Conservation (phyloP, 2,113 vertebrate species). For the Hirundichthys speculiger region DNA sequence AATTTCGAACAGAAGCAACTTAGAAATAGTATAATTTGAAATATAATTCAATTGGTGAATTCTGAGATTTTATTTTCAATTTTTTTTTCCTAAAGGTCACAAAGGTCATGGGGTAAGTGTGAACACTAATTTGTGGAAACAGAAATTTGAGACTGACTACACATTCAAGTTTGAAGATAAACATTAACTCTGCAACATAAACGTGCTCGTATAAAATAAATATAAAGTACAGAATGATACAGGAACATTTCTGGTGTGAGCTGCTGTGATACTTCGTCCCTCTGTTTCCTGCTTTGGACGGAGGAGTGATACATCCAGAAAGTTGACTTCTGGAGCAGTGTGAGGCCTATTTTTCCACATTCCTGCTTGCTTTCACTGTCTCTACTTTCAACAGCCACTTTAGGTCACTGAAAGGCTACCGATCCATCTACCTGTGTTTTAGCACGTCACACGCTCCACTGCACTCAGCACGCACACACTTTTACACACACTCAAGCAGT, state of each 20-base stretch:
- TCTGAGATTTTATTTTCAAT: no score
- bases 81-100: no score
- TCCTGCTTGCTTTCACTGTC: constrained; percentile 45
- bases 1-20: no score
- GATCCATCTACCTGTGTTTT: constrained; percentile 71
- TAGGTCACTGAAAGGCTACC: constrained; percentile 67
- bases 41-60: no score
- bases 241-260: not conserved
- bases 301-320: constrained; percentile 11
- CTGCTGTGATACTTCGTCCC: constrained; percentile 1
- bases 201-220: no score
- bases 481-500: constrained; percentile 24
- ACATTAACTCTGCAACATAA: no score
- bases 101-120: no score
- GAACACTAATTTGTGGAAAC: no score
- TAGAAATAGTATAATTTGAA: no score
- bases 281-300: constrained; percentile 22
- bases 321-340: constrained; percentile 41
- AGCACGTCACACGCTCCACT: constrained; percentile 64
- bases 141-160: no score
- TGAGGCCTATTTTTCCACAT: constrained; percentile 28
- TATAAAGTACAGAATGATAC: no score
- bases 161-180: no score
- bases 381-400: constrained; percentile 56
- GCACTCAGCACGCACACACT: constrained; percentile 36